Percentiles rank a stretch among this genome's conserved stretches.
These are phyloP conservation scores for Diprion similis DNA, from an alignment of 1,140 invertebrate genomes.

Conservation along the genomic window DNA sequence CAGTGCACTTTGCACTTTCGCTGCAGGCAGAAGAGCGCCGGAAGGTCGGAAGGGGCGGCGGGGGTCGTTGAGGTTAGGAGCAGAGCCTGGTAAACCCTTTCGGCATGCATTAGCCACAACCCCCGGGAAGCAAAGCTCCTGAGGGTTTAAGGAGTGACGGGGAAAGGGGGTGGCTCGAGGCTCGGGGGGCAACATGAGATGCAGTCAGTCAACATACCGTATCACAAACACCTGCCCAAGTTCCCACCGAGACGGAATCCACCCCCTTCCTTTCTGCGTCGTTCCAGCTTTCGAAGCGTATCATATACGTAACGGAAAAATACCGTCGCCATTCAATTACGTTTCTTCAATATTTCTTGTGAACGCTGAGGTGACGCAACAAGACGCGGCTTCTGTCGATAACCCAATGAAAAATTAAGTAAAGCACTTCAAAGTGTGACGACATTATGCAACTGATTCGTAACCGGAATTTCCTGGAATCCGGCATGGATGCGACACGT, in stretches of 20 bases:
- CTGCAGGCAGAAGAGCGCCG: not conserved
- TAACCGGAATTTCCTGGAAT: too few species aligned
- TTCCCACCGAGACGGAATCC: not conserved
- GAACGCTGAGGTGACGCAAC: too few species aligned
- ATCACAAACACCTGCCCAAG: conserved; percentile 1
- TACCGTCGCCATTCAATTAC: not conserved
- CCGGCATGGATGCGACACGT: too few species aligned
- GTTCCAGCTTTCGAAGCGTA: not conserved
- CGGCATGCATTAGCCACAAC: conserved; percentile 12
- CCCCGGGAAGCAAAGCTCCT: conserved; percentile 2
- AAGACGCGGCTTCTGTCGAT: too few species aligned
- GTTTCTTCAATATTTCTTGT: not conserved
- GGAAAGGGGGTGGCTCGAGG: not conserved
- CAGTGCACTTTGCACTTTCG: not conserved
- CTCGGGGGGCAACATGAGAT: conserved; percentile 7
- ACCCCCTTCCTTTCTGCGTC: not conserved
- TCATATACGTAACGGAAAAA: not conserved
- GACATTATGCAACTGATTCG: too few species aligned
- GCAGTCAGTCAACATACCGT: conserved; percentile 14
- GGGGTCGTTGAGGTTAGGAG: conserved; percentile 9
- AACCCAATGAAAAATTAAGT: too few species aligned
- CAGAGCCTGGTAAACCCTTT: conserved; percentile 9
- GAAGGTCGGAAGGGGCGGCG: not conserved
- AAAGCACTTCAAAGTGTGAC: too few species aligned
- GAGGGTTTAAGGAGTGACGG: conserved; percentile 8